These are phyloP conservation scores for Meghimatium bilineatum DNA, from an alignment of 2,888 invertebrate species.

Conservation along the genomic window DNA sequence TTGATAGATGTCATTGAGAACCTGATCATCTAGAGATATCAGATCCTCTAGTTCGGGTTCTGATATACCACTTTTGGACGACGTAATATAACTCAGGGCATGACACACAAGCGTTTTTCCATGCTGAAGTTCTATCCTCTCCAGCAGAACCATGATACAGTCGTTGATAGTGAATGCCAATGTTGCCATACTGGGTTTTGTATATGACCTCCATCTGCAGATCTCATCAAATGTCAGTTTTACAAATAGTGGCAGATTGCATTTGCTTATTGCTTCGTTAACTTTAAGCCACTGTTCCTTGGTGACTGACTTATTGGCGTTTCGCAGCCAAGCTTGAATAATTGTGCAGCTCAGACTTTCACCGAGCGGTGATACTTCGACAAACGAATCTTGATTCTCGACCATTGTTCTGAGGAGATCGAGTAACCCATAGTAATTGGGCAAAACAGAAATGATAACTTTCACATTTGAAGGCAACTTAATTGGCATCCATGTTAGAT, in stretches of 20 bases:
- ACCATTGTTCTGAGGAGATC: slow-evolving; percentile 68
- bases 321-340: slow-evolving; percentile 88
- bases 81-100: slow-evolving; percentile 90
- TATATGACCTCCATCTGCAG: slow-evolving; percentile 97
- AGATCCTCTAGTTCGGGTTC: slow-evolving; percentile 98
- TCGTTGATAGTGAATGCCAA: slow-evolving; percentile 97
- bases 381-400: slow-evolving; percentile 63
- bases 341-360: slow-evolving; percentile 96
- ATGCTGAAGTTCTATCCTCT: slow-evolving; percentile 93
- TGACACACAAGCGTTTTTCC: slow-evolving; percentile 77
- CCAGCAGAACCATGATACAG: slow-evolving; percentile 96
- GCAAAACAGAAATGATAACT: slow-evolving; percentile 86
- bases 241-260: slow-evolving; percentile 96
- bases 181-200: slow-evolving; percentile 93
- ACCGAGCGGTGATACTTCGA: slow-evolving; percentile 82
- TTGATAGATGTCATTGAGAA: slow-evolving; percentile 96
- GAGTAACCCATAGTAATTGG: slow-evolving; percentile 69
- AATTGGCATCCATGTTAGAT: slow-evolving; percentile 96
- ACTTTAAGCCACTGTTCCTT: slow-evolving; percentile 96
- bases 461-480: slow-evolving; percentile 92
- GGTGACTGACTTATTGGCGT: slow-evolving; percentile 80
- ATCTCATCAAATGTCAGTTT: slow-evolving; percentile 98
- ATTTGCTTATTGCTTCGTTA: slow-evolving; percentile 92
- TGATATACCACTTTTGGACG: slow-evolving; percentile 91
- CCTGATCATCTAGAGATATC: slow-evolving; percentile 91